Base-by-base conservation (phyloP, 2,113 vertebrate species). In the Peucedramus taeniatus region DNA sequence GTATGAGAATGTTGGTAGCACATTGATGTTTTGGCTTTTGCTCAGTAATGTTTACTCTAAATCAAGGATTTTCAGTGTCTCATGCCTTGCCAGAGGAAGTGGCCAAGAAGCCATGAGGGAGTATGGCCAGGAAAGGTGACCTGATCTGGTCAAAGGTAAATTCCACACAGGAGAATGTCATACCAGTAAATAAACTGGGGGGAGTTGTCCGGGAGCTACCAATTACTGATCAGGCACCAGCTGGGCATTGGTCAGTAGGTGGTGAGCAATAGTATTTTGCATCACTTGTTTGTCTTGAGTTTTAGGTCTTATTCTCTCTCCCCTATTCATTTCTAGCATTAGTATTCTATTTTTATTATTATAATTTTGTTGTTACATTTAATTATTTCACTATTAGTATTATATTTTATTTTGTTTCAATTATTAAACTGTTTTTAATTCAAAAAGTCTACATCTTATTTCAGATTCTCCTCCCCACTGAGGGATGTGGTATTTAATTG, bases 401-500 rank as follows among this genome's bases (percentile, higher is more conserved):
- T 59, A 13, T 40, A n/a, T 40, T 60, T 81, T 17, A 14, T 57
- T 59, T 89, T 53, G 11, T 24, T 75, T 83, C 24, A 68, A 23
- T 54, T 54, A 23, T 60, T 61, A 16, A 31, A 26, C 10, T 22
- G 11, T 7, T 83, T 26, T 54, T 33, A 57, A 28, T 22, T 51
- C 30, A 47, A 2, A 9, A 59, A 33, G 2, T n/a, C 15, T 24
- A 7, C 11, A 27, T 23, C 24, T 16, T 54, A 31, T 49, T 76
- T 61, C 0, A 0, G 26, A 61, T 83, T 76, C 21, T 76, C 3
- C 6, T 54, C 11, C 24, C 9, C n/a, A 19, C 23, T 3, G 3
- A 30, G 16, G 4, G 5, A 3, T 10, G 11, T 53, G 27, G 6
- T 26, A 44, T 23, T 21, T n/a, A 26, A 30, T 10, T 60, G 28